These are phyloP conservation scores for Chrysaora quinquecirrha DNA, from an alignment of 30 jellyfish, hydroid and myxozoan genomes.

Conservation along the genomic window DNA sequence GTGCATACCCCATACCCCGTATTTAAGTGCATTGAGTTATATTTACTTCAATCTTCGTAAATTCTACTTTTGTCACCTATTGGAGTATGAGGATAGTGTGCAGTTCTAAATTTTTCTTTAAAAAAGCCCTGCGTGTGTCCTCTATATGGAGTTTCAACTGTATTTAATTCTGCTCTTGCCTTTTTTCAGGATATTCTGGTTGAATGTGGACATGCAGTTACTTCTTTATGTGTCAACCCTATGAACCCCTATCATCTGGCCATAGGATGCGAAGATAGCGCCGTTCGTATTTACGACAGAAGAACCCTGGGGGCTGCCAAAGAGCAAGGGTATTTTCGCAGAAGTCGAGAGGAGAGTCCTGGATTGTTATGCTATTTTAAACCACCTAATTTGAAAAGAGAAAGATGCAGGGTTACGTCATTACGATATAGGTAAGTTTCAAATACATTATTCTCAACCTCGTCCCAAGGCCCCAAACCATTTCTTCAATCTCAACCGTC, in stretches of 20 bases:
- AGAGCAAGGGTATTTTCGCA: constrained; percentile 29
- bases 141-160: too few relatives aligned
- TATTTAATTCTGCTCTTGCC: too few relatives aligned
- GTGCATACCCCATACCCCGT: too few relatives aligned
- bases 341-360: constrained; percentile 19
- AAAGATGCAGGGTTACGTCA: constrained; percentile 83
- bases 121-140: too few relatives aligned
- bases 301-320: constrained; percentile 56
- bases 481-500: too few relatives aligned
- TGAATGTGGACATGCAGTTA: constrained; percentile 64
- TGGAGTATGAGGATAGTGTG: too few relatives aligned
- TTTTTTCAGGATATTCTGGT: constrained; percentile 67
- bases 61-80: too few relatives aligned
- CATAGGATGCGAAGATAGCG: constrained; percentile 88
- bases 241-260: constrained; percentile 75
- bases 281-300: constrained; percentile 74
- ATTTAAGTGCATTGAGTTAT: too few relatives aligned
- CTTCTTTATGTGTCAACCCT: constrained; percentile 81
- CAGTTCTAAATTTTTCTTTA: too few relatives aligned
- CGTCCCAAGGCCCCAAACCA: too few relatives aligned
- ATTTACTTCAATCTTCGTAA: too few relatives aligned
- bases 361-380: constrained; percentile 60
- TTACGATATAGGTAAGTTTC: constrained; percentile 85
- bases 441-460: too few relatives aligned
- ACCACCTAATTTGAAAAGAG: constrained; percentile 64